Evolutionary conservation across 2,888 invertebrate genomes (phyloP).

Genomic region (Lochmaea capreae): DNA sequence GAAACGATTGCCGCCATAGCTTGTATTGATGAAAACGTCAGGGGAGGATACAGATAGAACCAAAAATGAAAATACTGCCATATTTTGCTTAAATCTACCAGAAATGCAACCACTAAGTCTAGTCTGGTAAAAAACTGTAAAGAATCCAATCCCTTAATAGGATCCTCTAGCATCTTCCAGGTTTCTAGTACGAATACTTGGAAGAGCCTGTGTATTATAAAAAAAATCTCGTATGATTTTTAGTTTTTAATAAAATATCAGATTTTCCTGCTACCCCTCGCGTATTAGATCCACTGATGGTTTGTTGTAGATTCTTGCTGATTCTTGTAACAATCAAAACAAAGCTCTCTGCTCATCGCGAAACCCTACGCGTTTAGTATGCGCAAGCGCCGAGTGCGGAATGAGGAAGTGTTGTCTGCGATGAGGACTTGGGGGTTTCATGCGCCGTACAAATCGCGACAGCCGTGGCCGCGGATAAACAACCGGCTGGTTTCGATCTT

Average conservation of each 20-base stretch:
- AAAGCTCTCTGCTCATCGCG: slow-evolving; percentile 4
- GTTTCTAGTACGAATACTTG: not conserved
- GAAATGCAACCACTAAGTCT: too few species aligned
- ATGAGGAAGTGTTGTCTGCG: slow-evolving; percentile 52
- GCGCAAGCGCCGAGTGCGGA: slow-evolving; percentile 35
- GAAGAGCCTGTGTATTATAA: not conserved
- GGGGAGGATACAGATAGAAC: too few species aligned
- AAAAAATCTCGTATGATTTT: not conserved
- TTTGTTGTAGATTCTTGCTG: too few species aligned
- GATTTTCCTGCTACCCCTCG: slow-evolving; percentile 9
- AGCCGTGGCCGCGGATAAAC: slow-evolving; percentile 39
- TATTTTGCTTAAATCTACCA: too few species aligned
- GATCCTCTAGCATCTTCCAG: too few species aligned
- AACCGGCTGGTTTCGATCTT: slow-evolving; percentile 29
- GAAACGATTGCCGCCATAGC: too few species aligned
- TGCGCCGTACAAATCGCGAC: slow-evolving; percentile 42
- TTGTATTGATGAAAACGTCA: too few species aligned
- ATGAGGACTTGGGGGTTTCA: slow-evolving; percentile 31
- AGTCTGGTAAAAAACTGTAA: too few species aligned
- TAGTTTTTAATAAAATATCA: not conserved
- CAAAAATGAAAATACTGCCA: too few species aligned
- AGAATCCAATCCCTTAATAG: too few species aligned
- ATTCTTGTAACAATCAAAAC: slow-evolving; percentile 20
- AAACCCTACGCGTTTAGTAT: slow-evolving; percentile 15
- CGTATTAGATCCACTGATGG: slow-evolving; percentile 10